Percentiles rank a stretch among this genome's conserved stretches.
phyloP scores from a whole-genome alignment of 2,888 invertebrate genomes.

The Caenorhabditis afra region DNA sequence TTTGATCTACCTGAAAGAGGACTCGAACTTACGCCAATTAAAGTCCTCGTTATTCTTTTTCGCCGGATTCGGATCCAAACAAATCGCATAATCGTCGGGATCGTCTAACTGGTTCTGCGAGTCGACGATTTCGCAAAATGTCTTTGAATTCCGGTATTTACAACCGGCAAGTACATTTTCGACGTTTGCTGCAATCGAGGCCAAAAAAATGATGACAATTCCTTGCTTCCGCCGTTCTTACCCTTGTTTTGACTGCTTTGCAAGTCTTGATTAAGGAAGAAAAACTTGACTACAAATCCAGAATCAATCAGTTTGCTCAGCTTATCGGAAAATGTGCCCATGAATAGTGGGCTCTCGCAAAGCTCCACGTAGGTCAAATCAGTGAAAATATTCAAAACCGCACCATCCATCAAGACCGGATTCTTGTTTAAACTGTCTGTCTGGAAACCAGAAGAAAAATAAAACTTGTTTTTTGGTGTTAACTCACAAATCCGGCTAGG shows the following conservation, averaged over 20 bases:
- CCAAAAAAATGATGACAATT: neutral
- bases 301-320: constrained; percentile 7
- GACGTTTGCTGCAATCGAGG: constrained; percentile 15
- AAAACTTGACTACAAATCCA: constrained; percentile 49
- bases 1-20: too few relatives aligned
- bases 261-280: constrained; percentile 34
- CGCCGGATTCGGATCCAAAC: constrained; percentile 2
- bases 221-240: too few relatives aligned
- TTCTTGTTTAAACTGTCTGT: constrained; percentile 16
- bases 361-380: constrained; percentile 44
- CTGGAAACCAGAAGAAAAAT: constrained; percentile 13
- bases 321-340: neutral
- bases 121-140: constrained; percentile 48
- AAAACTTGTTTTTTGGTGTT: neutral
- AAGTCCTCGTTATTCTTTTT: neutral
- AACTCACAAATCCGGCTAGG: constrained; percentile 7
- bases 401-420: constrained; percentile 4
- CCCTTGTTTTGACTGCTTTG: constrained; percentile 6
- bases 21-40: constrained; percentile 24
- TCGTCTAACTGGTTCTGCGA: neutral
- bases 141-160: constrained; percentile 15
- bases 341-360: constrained; percentile 27
- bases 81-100: constrained; percentile 22
- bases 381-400: constrained; percentile 52
- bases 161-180: constrained; percentile 36